These are phyloP conservation scores for Limenitis camilla DNA, from an alignment of 2,888 invertebrate genomes.

Conservation along the genomic window DNA sequence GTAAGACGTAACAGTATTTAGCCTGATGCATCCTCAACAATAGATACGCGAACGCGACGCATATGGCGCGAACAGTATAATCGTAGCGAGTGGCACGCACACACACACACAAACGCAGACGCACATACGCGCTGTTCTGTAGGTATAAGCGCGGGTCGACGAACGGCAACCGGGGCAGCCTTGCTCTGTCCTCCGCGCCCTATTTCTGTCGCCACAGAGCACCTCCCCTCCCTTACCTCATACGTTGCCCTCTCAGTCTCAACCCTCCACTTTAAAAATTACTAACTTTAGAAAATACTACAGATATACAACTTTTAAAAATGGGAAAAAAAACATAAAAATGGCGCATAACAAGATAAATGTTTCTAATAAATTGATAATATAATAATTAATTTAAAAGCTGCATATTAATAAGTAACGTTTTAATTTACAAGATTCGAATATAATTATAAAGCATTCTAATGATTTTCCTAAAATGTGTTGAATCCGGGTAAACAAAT, in stretches of 20 bases:
- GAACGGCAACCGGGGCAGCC: slow-evolving; percentile 71
- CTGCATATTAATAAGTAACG: too few species aligned
- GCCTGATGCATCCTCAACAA: slow-evolving; percentile 42
- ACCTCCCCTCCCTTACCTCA: slow-evolving; percentile 34
- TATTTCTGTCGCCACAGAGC: slow-evolving; percentile 69
- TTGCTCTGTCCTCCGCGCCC: slow-evolving; percentile 74
- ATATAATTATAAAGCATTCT: too few species aligned
- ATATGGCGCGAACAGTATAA: slow-evolving; percentile 38
- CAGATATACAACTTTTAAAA: too few species aligned
- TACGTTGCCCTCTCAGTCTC: slow-evolving; percentile 31
- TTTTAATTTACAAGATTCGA: too few species aligned
- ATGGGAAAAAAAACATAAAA: too few species aligned
- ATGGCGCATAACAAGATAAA: too few species aligned
- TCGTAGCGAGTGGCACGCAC: slow-evolving; percentile 36
- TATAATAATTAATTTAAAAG: too few species aligned
- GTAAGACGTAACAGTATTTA: slow-evolving; percentile 22
- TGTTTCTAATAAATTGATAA: too few species aligned
- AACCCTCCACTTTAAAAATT: slow-evolving; percentile 52
- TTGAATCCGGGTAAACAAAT: too few species aligned
- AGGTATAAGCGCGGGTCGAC: slow-evolving; percentile 58
- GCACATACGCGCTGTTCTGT: slow-evolving; percentile 34
- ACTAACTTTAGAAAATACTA: slow-evolving; percentile 30
- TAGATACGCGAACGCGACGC: slow-evolving; percentile 17
- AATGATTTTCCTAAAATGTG: too few species aligned
- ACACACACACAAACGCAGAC: slow-evolving; percentile 27